These are phyloP conservation scores for Ostrea edulis DNA, from an alignment of 1,140 invertebrate species.

Conservation along the genomic window DNA sequence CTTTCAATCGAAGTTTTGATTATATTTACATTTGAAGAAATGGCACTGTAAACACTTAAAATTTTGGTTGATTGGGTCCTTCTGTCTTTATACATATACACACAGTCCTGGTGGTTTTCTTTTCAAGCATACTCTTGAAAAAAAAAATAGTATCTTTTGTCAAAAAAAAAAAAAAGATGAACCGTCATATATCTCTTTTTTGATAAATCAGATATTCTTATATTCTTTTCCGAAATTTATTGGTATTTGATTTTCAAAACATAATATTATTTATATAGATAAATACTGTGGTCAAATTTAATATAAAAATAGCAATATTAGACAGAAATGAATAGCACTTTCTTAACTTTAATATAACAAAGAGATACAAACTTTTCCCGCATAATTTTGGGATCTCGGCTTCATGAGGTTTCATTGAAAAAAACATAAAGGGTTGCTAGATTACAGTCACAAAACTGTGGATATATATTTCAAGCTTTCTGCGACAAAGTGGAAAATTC, in stretches of 20 bases:
- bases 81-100: not conserved
- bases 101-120: too few species aligned
- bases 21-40: constrained; percentile 30
- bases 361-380: constrained; percentile 5
- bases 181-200: not conserved
- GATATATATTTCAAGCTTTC: not conserved
- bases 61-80: constrained; percentile 22
- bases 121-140: too few species aligned
- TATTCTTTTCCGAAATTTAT: not conserved
- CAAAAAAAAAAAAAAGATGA: too few species aligned
- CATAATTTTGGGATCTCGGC: not conserved
- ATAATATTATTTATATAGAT: not conserved
- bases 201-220: not conserved
- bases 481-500: constrained; percentile 2
- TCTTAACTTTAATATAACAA: not conserved
- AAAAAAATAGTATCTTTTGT: too few species aligned
- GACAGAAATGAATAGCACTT: not conserved
- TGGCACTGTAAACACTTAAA: constrained; percentile 9
- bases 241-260: not conserved
- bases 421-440: not conserved
- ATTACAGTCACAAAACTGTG: not conserved
- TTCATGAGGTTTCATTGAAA: not conserved
- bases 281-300: not conserved
- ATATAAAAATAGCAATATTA: not conserved
- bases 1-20: not conserved